Percentiles rank a stretch among this genome's conserved stretches.
phyloP scores from a whole-genome alignment of 2,888 invertebrate species.

The Drosophila anomalipes region DNA sequence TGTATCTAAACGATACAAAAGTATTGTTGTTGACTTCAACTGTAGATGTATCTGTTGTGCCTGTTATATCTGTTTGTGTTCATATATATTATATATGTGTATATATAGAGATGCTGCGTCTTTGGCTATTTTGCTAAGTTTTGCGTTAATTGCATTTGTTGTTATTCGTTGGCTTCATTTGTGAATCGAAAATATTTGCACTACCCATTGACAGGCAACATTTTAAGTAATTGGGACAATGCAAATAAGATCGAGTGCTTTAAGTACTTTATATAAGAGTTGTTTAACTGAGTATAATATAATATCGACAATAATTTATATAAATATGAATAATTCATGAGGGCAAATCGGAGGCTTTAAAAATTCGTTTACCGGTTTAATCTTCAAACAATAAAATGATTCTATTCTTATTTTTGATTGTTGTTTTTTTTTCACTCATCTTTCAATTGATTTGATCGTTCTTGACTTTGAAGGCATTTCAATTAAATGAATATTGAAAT shows the following conservation, averaged over 20 bases:
- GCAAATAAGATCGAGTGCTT: constrained; percentile 39
- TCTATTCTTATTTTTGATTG: not conserved
- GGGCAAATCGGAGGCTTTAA: not conserved
- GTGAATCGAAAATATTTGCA: constrained; percentile 45
- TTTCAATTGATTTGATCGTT: constrained; percentile 35
- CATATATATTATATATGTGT: not conserved
- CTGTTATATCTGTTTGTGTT: not conserved
- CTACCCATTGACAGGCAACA: constrained; percentile 45
- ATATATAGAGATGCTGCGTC: constrained; percentile 5
- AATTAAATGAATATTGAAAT: constrained; percentile 36
- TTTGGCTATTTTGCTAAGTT: constrained; percentile 28
- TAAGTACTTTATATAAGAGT: constrained; percentile 56
- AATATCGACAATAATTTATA: constrained; percentile 1
- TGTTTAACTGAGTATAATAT: constrained; percentile 10
- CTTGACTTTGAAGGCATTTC: constrained; percentile 30
- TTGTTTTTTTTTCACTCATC: not conserved
- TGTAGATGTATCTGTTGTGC: not conserved
- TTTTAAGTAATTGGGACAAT: constrained; percentile 63
- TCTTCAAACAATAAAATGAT: not conserved
- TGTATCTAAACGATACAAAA: constrained; percentile 6
- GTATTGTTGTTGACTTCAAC: not conserved
- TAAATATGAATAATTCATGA: constrained; percentile 1
- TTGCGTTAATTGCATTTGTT: constrained; percentile 49
- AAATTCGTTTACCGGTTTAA: constrained; percentile 5
- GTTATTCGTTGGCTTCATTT: constrained; percentile 35